Evolutionary conservation across 1,140 invertebrate genomes (phyloP).

Genomic region (Drosophila pachea): DNA sequence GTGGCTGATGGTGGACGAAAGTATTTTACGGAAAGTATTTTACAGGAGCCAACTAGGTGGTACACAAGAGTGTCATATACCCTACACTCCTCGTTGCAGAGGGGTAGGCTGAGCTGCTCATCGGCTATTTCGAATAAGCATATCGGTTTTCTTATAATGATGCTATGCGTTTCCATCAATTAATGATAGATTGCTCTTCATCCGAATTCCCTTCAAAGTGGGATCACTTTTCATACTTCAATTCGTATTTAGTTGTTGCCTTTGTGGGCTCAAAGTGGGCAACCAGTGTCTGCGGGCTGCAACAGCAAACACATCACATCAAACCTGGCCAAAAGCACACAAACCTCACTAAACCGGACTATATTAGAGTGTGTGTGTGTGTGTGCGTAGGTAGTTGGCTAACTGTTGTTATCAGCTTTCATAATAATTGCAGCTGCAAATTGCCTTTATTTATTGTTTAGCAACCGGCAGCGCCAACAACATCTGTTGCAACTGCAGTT

Average conservation of each 20-base stretch:
- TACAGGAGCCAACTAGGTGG: no score
- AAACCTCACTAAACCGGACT: constrained; percentile 19
- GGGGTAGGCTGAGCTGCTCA: no score
- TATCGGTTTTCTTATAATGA: no score
- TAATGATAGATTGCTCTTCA: no score
- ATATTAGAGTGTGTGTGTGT: constrained; percentile 10
- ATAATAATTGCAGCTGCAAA: constrained; percentile 76
- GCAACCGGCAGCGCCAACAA: constrained; percentile 41
- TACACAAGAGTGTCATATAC: no score
- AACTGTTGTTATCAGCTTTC: constrained; percentile 63
- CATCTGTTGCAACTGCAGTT: constrained; percentile 54
- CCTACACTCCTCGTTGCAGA: no score
- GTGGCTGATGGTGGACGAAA: no score
- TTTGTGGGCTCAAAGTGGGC: constrained; percentile 22
- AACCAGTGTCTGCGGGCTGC: constrained; percentile 28
- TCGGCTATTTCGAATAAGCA: no score
- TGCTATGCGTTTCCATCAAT: no score
- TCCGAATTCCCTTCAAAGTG: neutral
- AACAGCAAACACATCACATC: constrained; percentile 14
- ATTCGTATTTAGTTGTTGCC: constrained; percentile 16
- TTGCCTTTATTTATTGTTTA: constrained; percentile 74
- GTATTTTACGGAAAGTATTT: no score
- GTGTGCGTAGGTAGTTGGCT: constrained; percentile 44
- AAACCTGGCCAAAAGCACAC: neutral
- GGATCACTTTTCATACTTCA: neutral